Evolutionary conservation across 2,797 vertebrate genomes (phyloP).

Genomic region (Xiphorhynchus erythropygius): DNA sequence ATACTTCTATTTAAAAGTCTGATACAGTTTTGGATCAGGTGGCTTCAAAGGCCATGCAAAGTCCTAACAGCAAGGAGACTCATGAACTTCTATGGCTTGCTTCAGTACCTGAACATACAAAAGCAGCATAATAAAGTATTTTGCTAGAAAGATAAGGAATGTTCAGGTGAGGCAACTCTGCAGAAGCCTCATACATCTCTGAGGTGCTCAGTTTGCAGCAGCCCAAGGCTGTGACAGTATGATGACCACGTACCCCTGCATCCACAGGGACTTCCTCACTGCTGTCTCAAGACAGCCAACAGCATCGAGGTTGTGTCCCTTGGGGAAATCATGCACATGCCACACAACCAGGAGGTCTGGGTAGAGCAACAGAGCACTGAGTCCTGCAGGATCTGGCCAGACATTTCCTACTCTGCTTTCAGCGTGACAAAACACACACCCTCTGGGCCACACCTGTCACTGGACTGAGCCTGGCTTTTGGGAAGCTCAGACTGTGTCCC

Average conservation of each 20-base stretch:
- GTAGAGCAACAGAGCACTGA: background rate
- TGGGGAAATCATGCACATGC: accelerated
- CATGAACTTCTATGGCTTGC: background rate
- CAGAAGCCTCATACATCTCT: background rate
- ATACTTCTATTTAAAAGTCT: background rate
- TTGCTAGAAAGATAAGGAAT: background rate
- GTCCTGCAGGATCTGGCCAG: accelerated
- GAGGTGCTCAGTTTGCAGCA: background rate
- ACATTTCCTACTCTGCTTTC: too few relatives aligned
- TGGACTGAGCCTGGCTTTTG: background rate
- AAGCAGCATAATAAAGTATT: background rate
- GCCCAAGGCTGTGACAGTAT: background rate
- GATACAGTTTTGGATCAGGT: background rate
- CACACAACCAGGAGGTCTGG: accelerated
- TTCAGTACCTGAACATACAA: background rate
- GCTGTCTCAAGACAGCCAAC: background rate
- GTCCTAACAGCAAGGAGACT: background rate
- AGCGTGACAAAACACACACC: background rate
- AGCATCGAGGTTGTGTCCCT: accelerated
- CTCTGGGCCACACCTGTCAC: background rate
- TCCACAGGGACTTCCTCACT: background rate
- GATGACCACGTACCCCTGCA: background rate
- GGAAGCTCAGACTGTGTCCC: background rate
- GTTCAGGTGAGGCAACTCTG: background rate
- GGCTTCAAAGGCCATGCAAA: background rate